phyloP scores from a whole-genome alignment of 1,140 invertebrate genomes.

The Zophobas morio region DNA sequence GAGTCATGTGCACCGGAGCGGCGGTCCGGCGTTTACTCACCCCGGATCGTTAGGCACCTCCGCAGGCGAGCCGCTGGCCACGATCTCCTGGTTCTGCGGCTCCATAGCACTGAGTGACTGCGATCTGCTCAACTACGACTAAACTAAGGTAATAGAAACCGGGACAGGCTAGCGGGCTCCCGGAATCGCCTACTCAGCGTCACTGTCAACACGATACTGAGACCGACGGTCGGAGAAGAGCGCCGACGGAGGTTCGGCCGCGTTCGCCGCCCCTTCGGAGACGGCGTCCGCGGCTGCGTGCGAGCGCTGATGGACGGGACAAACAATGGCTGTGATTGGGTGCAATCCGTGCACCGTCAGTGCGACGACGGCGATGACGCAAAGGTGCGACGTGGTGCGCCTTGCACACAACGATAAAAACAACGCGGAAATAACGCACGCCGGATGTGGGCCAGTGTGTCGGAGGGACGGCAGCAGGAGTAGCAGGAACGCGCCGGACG shows the following conservation, averaged over 20 bases:
- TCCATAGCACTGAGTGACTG: constrained; percentile 72
- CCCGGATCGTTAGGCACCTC: constrained; percentile 93
- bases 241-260: constrained; percentile 65
- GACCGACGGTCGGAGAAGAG: constrained; percentile 61
- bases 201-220: constrained; percentile 83
- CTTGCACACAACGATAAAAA: constrained; percentile 44
- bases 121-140: constrained; percentile 73
- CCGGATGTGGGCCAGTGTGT: constrained; percentile 51
- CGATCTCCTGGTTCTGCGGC: constrained; percentile 80
- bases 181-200: constrained; percentile 76
- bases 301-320: constrained; percentile 57
- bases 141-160: constrained; percentile 74
- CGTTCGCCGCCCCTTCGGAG: constrained; percentile 52
- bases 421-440: constrained; percentile 50
- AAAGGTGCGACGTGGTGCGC: constrained; percentile 51
- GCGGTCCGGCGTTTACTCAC: constrained; percentile 72
- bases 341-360: constrained; percentile 67
- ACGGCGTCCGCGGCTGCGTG: constrained; percentile 56
- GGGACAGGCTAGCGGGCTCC: constrained; percentile 75
- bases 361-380: constrained; percentile 63
- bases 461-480: constrained; percentile 9
- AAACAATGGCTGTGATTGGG: constrained; percentile 67
- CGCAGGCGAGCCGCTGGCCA: constrained; percentile 81
- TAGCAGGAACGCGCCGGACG: constrained; percentile 10
- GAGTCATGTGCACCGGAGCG: constrained; percentile 36